These are phyloP conservation scores for Lymantria monacha DNA, from an alignment of 2,888 invertebrate genomes.

Conservation along the genomic window DNA sequence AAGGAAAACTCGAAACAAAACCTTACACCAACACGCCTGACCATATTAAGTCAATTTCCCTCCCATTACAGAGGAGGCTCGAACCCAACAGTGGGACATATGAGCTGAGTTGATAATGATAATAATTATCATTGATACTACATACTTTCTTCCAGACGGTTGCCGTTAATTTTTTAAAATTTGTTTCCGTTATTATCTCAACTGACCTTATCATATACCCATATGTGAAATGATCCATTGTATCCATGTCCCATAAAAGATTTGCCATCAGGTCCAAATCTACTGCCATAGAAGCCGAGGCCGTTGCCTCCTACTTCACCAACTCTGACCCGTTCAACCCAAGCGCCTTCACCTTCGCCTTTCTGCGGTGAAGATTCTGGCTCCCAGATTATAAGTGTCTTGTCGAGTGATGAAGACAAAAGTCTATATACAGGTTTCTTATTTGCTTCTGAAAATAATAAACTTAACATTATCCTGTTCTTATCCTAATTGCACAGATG, in stretches of 20 bases:
- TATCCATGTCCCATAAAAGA: conserved; percentile 93
- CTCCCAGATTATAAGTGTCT: conserved; percentile 95
- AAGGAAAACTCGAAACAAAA: no score
- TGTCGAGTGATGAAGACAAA: conserved; percentile 95
- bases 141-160: no score
- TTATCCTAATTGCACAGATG: not conserved
- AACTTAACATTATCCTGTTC: not conserved
- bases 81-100: no score
- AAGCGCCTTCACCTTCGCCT: conserved; percentile 77
- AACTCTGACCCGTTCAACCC: conserved; percentile 92
- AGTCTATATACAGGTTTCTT: conserved; percentile 74
- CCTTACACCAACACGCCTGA: no score
- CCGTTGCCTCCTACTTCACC: conserved; percentile 97
- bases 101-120: no score
- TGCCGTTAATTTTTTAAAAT: no score
- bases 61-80: no score
- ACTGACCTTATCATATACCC: conserved; percentile 83
- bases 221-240: conserved; percentile 95
- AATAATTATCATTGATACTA: no score
- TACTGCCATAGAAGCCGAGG: conserved; percentile 95
- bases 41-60: no score
- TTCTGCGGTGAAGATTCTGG: conserved; percentile 57
- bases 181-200: no score
- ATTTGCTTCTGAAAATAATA: conserved; percentile 11
- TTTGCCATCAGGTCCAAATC: conserved; percentile 87